Percentiles rank a stretch among this genome's conserved stretches.
Conservation (phyloP, 1,140 invertebrate genomes). For the Nautilus pompilius region DNA sequence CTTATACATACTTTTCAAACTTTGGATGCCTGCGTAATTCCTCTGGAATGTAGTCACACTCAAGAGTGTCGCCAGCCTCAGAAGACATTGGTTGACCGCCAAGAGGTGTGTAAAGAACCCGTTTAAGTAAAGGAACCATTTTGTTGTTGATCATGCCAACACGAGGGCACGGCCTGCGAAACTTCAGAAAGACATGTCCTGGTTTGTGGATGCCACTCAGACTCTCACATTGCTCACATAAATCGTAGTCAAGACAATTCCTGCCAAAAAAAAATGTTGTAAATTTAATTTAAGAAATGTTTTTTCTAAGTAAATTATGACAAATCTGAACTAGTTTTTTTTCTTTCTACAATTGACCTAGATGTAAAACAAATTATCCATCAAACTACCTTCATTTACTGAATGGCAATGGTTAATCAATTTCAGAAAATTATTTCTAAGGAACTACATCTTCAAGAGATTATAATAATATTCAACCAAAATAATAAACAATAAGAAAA, state of each 20-base stretch:
- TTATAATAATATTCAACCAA: too few species aligned
- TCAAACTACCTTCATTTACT: background rate
- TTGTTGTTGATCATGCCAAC: conserved; percentile 17
- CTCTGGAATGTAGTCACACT: background rate
- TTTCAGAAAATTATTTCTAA: too few species aligned
- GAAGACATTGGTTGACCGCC: background rate
- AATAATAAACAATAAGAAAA: too few species aligned
- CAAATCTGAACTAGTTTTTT: background rate
- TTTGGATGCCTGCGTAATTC: background rate
- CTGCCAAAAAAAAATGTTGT: conserved; percentile 19
- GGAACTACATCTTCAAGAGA: too few species aligned
- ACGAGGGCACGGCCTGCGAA: conserved; percentile 30
- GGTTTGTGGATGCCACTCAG: conserved; percentile 37
- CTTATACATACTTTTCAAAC: background rate
- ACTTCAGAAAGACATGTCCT: conserved; percentile 49
- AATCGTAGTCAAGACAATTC: conserved; percentile 50
- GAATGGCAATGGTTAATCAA: too few species aligned
- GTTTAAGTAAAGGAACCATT: conserved; percentile 22
- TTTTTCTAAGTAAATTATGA: background rate
- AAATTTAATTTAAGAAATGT: background rate
- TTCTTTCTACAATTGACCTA: background rate
- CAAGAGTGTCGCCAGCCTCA: background rate
- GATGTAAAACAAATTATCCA: background rate
- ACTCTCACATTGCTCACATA: conserved; percentile 50
- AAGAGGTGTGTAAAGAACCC: conserved; percentile 12